These are phyloP conservation scores for Arvicanthis niloticus DNA, from an alignment of 2,113 vertebrate species.

Conservation along the genomic window DNA sequence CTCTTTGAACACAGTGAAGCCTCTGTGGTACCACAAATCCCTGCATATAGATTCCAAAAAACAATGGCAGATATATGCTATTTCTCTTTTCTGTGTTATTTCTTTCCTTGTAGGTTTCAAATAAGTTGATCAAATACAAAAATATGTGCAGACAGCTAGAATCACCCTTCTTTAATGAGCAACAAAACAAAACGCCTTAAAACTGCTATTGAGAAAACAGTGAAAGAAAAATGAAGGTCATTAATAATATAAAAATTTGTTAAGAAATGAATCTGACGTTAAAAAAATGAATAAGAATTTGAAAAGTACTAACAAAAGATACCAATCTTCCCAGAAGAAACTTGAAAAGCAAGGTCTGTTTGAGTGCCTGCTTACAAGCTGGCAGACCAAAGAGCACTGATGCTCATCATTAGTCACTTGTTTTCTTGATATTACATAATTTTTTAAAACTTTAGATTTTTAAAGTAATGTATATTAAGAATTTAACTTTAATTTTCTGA, in stretches of 20 bases:
- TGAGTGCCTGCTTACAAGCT: not conserved
- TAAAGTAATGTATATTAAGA: not conserved
- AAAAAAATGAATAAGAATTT: slow-evolving; percentile 13
- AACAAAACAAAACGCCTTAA: slow-evolving; percentile 57
- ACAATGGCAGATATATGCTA: not conserved
- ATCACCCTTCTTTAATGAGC: slow-evolving; percentile 51
- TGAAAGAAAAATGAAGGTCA: slow-evolving; percentile 43
- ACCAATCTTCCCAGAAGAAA: not conserved
- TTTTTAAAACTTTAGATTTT: not conserved
- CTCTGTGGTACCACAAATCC: not conserved
- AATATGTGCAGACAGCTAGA: slow-evolving; percentile 43
- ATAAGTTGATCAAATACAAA: slow-evolving; percentile 57
- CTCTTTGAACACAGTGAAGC: not conserved
- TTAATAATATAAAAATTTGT: not conserved
- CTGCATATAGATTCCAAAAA: slow-evolving; percentile 32
- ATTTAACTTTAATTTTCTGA: slow-evolving; percentile 38
- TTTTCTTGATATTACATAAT: not conserved
- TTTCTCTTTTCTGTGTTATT: slow-evolving; percentile 58
- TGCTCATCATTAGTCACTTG: not conserved
- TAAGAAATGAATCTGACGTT: slow-evolving; percentile 15
- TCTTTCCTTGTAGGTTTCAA: slow-evolving; percentile 42
- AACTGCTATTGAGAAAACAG: slow-evolving; percentile 64
- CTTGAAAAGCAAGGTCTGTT: not conserved
- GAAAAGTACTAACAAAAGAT: slow-evolving; percentile 23
- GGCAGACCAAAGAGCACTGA: not conserved